These are phyloP conservation scores for Hypomesus transpacificus DNA, from an alignment of 2,113 vertebrate species.

Conservation along the genomic window DNA sequence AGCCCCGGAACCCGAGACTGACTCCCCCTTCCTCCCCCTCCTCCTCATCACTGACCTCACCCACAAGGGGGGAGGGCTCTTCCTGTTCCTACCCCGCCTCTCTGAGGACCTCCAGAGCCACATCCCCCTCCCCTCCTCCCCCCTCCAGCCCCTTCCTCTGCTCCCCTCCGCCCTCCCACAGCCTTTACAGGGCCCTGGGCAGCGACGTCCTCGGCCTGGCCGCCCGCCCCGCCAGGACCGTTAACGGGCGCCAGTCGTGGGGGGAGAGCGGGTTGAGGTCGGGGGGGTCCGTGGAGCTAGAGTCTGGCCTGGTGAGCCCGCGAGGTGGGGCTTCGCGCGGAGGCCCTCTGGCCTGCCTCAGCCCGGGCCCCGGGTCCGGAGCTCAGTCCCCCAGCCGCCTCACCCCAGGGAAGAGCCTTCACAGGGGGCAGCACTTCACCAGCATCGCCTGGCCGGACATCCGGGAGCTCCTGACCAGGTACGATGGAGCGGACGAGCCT, in stretches of 20 bases:
- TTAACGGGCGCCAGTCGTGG: slow-evolving; percentile 42
- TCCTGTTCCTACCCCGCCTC: slow-evolving; percentile 30
- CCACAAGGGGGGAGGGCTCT: slow-evolving; percentile 11
- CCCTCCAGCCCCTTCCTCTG: slow-evolving; percentile 5
- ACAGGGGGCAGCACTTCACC: slow-evolving; percentile 60
- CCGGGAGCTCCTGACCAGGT: slow-evolving; percentile 60
- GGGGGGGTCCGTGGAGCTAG: slow-evolving; percentile 32
- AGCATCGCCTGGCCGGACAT: slow-evolving; percentile 67
- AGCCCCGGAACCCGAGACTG: slow-evolving; percentile 50
- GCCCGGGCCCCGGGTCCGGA: slow-evolving; percentile 34
- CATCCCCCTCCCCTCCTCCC: slow-evolving; percentile 37
- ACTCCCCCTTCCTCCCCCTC: slow-evolving; percentile 33
- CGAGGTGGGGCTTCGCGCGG: slow-evolving; percentile 39
- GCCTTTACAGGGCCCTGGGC: slow-evolving; percentile 32
- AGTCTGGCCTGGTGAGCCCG: slow-evolving; percentile 40
- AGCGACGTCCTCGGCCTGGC: slow-evolving; percentile 35
- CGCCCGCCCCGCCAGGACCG: slow-evolving; percentile 37
- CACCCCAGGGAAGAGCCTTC: slow-evolving; percentile 26
- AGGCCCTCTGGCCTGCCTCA: slow-evolving; percentile 49
- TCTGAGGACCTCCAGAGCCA: slow-evolving; percentile 17
- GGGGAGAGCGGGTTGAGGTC: slow-evolving; percentile 40
- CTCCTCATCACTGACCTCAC: slow-evolving; percentile 34
- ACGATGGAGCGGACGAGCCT: slow-evolving; percentile 37
- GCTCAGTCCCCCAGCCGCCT: slow-evolving; percentile 40
- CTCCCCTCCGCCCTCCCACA: slow-evolving; percentile 30